These are phyloP conservation scores for Pterophyllum scalare DNA, from an alignment of 2,113 vertebrate genomes.

Conservation along the genomic window DNA sequence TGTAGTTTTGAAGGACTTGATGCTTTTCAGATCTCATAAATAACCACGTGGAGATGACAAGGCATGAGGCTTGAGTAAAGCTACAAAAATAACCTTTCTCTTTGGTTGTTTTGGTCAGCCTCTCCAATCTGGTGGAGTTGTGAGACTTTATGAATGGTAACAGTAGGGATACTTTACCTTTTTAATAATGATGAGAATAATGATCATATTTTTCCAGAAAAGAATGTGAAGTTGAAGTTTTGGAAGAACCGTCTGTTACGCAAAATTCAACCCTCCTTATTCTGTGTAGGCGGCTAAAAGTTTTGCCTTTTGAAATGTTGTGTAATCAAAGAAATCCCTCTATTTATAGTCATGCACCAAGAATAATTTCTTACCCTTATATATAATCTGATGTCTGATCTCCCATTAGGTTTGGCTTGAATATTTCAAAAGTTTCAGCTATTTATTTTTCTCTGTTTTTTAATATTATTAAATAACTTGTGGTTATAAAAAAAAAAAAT, in stretches of 20 bases:
- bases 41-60: slow-evolving; percentile 48
- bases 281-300: slow-evolving; percentile 66
- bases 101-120: slow-evolving; percentile 62
- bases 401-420: slow-evolving; percentile 59
- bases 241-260: slow-evolving; percentile 46
- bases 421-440: slow-evolving; percentile 59
- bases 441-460: slow-evolving; percentile 68
- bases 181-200: slow-evolving; percentile 52
- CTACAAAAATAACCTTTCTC: slow-evolving; percentile 31
- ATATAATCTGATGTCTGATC: slow-evolving; percentile 51
- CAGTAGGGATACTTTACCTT: slow-evolving; percentile 63
- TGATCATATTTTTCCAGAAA: slow-evolving; percentile 78
- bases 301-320: slow-evolving; percentile 73
- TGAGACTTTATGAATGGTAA: slow-evolving; percentile 59
- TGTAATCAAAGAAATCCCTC: slow-evolving; percentile 64
- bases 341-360: slow-evolving; percentile 70
- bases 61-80: slow-evolving; percentile 62
- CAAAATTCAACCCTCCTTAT: slow-evolving; percentile 56
- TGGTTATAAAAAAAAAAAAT: slow-evolving; percentile 34
- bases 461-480: slow-evolving; percentile 53
- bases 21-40: slow-evolving; percentile 64
- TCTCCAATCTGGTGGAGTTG: slow-evolving; percentile 67
- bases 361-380: slow-evolving; percentile 63
- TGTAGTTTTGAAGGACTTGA: slow-evolving; percentile 72
- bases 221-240: slow-evolving; percentile 77